Conservation (phyloP, 2,113 vertebrate genomes). For the Rattus rattus region DNA sequence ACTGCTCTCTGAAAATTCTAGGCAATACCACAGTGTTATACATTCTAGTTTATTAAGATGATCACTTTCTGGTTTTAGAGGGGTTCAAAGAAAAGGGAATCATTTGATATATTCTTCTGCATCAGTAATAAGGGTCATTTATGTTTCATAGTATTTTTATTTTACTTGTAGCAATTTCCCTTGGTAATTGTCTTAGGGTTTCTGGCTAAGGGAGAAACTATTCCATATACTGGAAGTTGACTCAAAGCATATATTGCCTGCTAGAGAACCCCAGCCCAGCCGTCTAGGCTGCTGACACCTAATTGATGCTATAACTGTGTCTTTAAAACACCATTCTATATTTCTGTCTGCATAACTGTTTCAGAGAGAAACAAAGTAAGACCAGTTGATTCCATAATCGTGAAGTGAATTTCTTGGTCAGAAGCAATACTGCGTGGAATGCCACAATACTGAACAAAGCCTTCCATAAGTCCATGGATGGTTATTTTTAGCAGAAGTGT, state of each 20-base stretch:
- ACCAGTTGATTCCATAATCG: not conserved
- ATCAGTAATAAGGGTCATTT: not conserved
- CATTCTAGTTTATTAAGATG: not conserved
- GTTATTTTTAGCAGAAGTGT: not conserved
- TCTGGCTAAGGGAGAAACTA: not conserved
- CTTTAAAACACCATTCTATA: not conserved
- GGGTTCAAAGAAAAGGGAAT: not conserved
- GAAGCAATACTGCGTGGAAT: not conserved
- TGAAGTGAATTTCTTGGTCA: not conserved
- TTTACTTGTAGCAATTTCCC: not conserved
- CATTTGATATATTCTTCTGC: conserved; percentile 39
- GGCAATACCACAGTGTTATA: not conserved
- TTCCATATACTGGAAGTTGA: not conserved
- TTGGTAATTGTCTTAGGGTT: not conserved
- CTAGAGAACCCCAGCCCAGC: not conserved
- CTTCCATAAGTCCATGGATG: not conserved
- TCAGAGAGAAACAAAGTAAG: not conserved
- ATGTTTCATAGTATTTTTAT: not conserved
- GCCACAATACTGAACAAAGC: not conserved
- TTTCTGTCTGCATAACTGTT: not conserved
- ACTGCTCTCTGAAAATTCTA: conserved; percentile 31
- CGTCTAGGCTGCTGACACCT: not conserved
- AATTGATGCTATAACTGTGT: not conserved
- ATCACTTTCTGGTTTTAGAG: conserved; percentile 49
- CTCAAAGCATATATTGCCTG: not conserved